Conservation (phyloP, 35 echinoderm and acorn worm genomes). For the Heliocidaris erythrogramma region DNA sequence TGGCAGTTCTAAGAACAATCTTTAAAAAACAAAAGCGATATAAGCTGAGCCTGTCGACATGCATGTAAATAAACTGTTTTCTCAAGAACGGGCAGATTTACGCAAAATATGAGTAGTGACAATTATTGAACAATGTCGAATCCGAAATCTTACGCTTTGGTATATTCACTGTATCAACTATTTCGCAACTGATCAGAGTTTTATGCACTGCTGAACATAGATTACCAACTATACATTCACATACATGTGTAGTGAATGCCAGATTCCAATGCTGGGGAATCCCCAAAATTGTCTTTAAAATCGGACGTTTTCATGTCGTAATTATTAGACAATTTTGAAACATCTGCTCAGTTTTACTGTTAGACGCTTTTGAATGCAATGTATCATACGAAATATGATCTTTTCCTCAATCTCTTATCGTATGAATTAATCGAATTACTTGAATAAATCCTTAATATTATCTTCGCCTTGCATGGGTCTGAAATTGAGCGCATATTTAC, state of each 20-base stretch:
- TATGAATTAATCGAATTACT: no score
- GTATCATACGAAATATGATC: not conserved
- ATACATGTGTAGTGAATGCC: not conserved
- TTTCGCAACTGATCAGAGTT: not conserved
- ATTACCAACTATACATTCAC: not conserved
- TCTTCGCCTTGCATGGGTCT: not conserved
- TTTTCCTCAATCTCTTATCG: no score
- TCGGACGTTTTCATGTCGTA: not conserved
- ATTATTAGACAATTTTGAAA: not conserved
- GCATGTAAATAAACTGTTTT: no score
- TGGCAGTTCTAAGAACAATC: no score
- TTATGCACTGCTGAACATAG: not conserved
- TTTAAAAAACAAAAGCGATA: no score
- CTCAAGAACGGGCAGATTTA: no score
- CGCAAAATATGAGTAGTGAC: no score
- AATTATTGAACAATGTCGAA: no score
- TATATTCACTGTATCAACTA: not conserved
- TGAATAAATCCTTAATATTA: not conserved
- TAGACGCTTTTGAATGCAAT: not conserved
- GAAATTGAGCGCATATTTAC: not conserved
- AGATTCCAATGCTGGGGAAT: not conserved
- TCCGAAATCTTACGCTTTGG: no score
- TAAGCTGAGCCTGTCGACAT: no score
- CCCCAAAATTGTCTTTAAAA: not conserved
- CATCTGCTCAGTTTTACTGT: not conserved